Percentiles rank a stretch among this genome's conserved stretches.
Evolutionary conservation across 2,888 invertebrate species (phyloP).

Genomic region (Bellardia bayeri): DNA sequence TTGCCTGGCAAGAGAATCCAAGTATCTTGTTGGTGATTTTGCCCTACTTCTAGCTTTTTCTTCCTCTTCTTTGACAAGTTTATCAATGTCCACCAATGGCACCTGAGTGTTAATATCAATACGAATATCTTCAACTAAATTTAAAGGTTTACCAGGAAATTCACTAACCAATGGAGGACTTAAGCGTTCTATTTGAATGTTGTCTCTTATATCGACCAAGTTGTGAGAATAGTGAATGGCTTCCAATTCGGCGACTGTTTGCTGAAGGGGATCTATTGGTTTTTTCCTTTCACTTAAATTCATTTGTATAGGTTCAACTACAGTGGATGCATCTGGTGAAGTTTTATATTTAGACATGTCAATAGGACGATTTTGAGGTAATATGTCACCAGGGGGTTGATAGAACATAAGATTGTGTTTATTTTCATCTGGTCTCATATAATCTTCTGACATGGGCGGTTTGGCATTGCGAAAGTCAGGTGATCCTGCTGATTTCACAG

Average conservation of each 20-base stretch:
- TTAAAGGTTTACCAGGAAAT: constrained; percentile 76
- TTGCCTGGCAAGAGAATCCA: constrained; percentile 7
- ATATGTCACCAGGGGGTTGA: constrained; percentile 59
- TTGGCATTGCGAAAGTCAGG: constrained; percentile 80
- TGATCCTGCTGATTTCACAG: constrained; percentile 75
- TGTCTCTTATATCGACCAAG: constrained; percentile 79
- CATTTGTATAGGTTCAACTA: constrained; percentile 42
- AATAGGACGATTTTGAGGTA: constrained; percentile 82
- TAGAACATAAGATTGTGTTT: constrained; percentile 73
- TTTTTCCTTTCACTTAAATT: background rate
- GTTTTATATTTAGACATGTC: constrained; percentile 79
- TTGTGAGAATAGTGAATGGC: constrained; percentile 77
- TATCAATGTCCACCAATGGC: constrained; percentile 78
- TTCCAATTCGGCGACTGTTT: constrained; percentile 79
- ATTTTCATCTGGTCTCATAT: constrained; percentile 80
- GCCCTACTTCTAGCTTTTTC: constrained; percentile 72
- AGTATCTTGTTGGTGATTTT: constrained; percentile 46
- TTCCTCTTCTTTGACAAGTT: constrained; percentile 77
- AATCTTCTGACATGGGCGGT: constrained; percentile 79
- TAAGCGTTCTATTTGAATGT: constrained; percentile 78
- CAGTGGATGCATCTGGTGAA: constrained; percentile 36
- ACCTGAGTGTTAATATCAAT: constrained; percentile 79
- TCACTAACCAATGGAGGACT: constrained; percentile 80
- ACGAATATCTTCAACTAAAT: constrained; percentile 78
- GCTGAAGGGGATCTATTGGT: constrained; percentile 75